Evolutionary conservation across 2,113 vertebrate genomes (phyloP).

Genomic region (Equus quagga): DNA sequence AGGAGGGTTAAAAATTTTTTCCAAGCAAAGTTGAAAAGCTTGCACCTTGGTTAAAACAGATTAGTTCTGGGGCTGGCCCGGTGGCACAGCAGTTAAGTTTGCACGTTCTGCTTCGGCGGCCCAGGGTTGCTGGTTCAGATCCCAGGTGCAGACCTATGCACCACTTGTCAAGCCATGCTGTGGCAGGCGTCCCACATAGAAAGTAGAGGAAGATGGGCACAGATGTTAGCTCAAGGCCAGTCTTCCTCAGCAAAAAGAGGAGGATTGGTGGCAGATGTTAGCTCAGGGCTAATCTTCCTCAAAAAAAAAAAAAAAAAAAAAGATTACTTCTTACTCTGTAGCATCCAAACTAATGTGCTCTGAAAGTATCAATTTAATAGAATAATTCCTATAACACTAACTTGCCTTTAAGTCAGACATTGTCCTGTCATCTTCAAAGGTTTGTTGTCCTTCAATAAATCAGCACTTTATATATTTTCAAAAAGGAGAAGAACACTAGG

Average conservation of each 20-base stretch:
- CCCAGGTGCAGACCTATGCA: too few relatives aligned
- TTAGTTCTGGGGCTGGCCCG: background rate
- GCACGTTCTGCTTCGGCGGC: too few relatives aligned
- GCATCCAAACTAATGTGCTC: background rate
- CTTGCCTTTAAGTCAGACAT: constrained; percentile 6
- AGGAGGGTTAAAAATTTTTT: background rate
- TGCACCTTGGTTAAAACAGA: background rate
- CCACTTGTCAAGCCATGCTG: too few relatives aligned
- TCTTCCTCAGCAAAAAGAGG: too few relatives aligned
- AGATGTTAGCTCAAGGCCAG: too few relatives aligned
- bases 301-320: background rate
- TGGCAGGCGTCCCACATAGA: too few relatives aligned
- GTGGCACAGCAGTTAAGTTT: too few relatives aligned
- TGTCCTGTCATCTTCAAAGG: background rate
- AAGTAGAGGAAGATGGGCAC: too few relatives aligned
- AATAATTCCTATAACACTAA: background rate
- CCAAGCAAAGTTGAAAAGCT: background rate
- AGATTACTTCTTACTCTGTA: constrained; percentile 31
- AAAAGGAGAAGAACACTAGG: background rate
- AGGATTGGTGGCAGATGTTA: too few relatives aligned
- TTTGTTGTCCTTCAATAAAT: constrained; percentile 33
- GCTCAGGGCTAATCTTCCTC: too few relatives aligned
- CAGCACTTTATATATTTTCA: background rate
- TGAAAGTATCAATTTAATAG: background rate
- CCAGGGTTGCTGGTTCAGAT: too few relatives aligned